Base-by-base conservation (phyloP, 2,888 invertebrate species). In the Nemurella pictetii region DNA sequence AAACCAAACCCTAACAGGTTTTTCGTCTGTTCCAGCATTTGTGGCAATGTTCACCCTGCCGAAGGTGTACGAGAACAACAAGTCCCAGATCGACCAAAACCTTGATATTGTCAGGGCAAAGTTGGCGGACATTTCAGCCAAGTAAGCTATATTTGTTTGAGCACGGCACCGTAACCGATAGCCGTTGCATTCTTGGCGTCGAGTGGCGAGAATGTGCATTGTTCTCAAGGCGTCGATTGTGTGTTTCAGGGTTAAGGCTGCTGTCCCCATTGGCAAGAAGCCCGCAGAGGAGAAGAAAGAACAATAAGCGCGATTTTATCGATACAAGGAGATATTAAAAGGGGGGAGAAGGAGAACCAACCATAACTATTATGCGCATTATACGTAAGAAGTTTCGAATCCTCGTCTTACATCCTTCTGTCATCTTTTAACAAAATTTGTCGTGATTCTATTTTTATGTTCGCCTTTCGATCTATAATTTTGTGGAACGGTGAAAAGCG, bases 21-120 rank as follows among this genome's bases (percentile, higher is more conserved):
- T 55, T 55, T 55, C 12, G 20, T 87, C 87, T 87, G 87, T 93
- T 93, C 20, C 92, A 98, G 98, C 95, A 88, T 97, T 97, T 92
- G 95, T 98, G 89, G 96, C 96, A 88, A 93, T 98, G 88, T 99
- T 99, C 93, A 96, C 98, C 88, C 93, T 98, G 92, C 99, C 99
- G 87, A 99, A 98, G 93, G 96, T 98, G 87, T 98, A 98, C 91
- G 97, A 97, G 92, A 95, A 96, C 92, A 97, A 98, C 94, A 97
- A 98, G 92, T 93, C 95, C 90, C 96, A 97, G 91, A 96, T 97
- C 89, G 97, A 98, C 92, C 95, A 96, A 90, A 96, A 97, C 91
- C 92, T 97, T 88, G 96, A 96, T 91, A 92, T 97, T 89, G 96
- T 96, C 89, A 94, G 95, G 92, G 95, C 94, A 90, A 97, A 97